Conservation (phyloP, 2,113 vertebrate species). For the Ceyx margarethae region DNA sequence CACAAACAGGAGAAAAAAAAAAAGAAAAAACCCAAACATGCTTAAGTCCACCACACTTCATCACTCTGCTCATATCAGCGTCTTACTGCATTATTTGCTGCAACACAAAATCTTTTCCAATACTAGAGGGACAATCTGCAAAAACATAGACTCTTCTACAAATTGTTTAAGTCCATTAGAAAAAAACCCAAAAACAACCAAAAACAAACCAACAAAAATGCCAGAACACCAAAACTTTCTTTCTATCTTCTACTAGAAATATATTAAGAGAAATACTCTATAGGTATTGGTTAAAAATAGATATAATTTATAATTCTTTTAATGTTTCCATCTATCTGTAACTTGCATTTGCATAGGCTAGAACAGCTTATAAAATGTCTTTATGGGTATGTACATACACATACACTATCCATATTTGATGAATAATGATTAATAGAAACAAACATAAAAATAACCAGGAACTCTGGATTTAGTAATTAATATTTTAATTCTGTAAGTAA, state of each 20-base stretch:
- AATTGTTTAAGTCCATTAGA: neutral
- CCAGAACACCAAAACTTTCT: neutral
- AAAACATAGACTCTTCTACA: neutral
- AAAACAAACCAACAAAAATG: no score
- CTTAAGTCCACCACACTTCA: neutral
- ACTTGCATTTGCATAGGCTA: neutral
- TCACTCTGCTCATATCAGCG: neutral
- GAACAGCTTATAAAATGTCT: neutral
- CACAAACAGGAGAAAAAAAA: neutral
- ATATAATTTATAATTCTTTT: neutral
- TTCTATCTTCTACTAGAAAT: neutral
- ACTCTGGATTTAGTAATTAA: neutral
- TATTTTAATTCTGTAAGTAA: neutral
- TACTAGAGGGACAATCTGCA: neutral
- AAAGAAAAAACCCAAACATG: fast-evolving
- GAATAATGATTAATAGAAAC: neutral
- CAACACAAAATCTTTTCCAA: neutral
- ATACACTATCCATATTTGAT: neutral
- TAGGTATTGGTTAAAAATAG: neutral
- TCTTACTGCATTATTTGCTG: neutral
- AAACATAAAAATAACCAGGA: neutral
- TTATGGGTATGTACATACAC: neutral
- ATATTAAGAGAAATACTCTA: neutral
- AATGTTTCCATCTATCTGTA: neutral
- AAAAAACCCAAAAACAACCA: neutral